Base-by-base conservation (phyloP, 1,140 invertebrate species). In the Drosophila grimshawi region DNA sequence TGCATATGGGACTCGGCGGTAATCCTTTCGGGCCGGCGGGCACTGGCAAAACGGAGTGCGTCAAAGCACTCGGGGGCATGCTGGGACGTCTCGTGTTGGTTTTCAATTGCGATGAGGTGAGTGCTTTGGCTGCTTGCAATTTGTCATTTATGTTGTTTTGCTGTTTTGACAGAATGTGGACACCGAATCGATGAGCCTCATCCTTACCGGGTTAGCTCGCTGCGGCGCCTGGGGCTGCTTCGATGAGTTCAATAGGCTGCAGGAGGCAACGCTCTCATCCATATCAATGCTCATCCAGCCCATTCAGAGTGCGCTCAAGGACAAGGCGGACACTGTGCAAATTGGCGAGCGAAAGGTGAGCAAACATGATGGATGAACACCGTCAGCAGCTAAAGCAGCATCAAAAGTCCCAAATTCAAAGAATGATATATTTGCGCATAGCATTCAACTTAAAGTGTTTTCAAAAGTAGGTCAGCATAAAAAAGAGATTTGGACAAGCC, bases 21-120 rank as follows among this genome's bases (percentile, higher is more conserved):
- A 99, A 99, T 94, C 99, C 99, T 0, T 99, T 99, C 91, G 99
- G 99, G n/a, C 98, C 98, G 11, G 98, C 98, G 73, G 98, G 98
- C 63, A 99, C 98, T 1, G 98, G 98, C 0, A 99, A 99, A 94
- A 99, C 98, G 4, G 98, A 99, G 93, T 98, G 98, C 41, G 98
- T 99, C 0, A 99, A 99, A 94, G 97, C 98, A 10, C 93, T 99
- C 1, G 98, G 98, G 10, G 94, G 95, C 7, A 94, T 98, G 65
- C 94, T 99, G 78, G 98, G 98, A 0, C 94, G 98, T 61, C 95
- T 98, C 76, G 98, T 99, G 4, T 93, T 99, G 27, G 97, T 99
- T 8, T 99, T 99, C 93, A 99, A 99, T 93, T 99, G 98, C 93
- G 98, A 99, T 93, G 98, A 99, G 94, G 97, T 97, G 92, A 92